These are phyloP conservation scores for Thymelicus lineola DNA, from an alignment of 2,888 invertebrate genomes.

Conservation along the genomic window DNA sequence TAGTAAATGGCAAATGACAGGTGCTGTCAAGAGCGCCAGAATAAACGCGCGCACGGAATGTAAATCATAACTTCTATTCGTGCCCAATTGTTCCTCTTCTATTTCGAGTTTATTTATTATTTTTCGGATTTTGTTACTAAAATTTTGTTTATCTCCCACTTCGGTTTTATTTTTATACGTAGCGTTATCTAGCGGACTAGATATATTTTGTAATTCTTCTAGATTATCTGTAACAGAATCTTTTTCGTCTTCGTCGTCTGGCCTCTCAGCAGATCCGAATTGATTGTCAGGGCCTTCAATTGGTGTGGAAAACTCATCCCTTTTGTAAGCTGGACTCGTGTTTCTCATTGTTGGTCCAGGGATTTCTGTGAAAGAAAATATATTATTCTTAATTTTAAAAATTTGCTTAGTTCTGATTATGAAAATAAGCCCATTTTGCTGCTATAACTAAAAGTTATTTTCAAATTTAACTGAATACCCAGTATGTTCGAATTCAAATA, in stretches of 20 bases:
- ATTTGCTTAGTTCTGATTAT: too few species aligned
- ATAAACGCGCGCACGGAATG: constrained; percentile 37
- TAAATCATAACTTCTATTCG: constrained; percentile 46
- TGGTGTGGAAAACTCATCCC: constrained; percentile 84
- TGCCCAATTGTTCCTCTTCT: constrained; percentile 43
- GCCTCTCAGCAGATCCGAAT: constrained; percentile 89
- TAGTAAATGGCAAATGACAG: constrained; percentile 32
- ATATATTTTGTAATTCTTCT: constrained; percentile 45
- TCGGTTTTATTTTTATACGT: constrained; percentile 62
- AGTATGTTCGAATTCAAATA: too few species aligned
- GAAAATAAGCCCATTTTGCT: too few species aligned
- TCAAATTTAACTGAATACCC: too few species aligned
- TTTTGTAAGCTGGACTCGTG: constrained; percentile 79
- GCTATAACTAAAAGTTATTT: too few species aligned
- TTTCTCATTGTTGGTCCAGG: constrained; percentile 87
- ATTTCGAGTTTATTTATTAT: constrained; percentile 68
- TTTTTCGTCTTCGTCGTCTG: constrained; percentile 86
- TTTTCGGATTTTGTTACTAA: constrained; percentile 75
- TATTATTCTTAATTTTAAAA: too few species aligned
- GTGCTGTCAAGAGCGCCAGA: constrained; percentile 21
- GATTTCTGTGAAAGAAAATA: constrained; percentile 85
- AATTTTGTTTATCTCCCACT: constrained; percentile 60
- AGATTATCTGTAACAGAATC: constrained; percentile 55
- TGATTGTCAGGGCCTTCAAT: constrained; percentile 87
- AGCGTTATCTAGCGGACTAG: constrained; percentile 45